A percentile compares a stretch with the other conserved stretches of the same genome.
phyloP scores from a whole-genome alignment of 2,888 invertebrate genomes.

The Coleophora deauratella region DNA sequence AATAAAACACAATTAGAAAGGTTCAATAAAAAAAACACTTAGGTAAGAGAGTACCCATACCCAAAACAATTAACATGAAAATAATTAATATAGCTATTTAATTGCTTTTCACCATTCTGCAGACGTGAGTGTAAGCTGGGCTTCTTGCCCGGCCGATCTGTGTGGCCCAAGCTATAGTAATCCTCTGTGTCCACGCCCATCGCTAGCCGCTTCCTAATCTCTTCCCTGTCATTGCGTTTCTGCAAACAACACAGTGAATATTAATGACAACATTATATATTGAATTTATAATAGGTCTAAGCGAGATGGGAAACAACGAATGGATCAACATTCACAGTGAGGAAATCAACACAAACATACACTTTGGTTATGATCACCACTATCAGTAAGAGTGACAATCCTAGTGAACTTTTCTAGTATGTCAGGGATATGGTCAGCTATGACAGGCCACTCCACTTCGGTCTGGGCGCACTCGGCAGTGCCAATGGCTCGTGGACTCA shows the following conservation, averaged over 20 bases:
- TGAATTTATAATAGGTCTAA: too few species aligned
- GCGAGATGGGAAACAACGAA: too few species aligned
- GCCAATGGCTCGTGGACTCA: slow-evolving; percentile 73
- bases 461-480: slow-evolving; percentile 54
- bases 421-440: slow-evolving; percentile 62
- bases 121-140: slow-evolving; percentile 91
- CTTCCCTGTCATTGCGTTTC: slow-evolving; percentile 94
- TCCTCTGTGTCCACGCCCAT: slow-evolving; percentile 88
- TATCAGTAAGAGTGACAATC: slow-evolving; percentile 47
- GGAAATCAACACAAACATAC: slow-evolving; percentile 23
- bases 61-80: too few species aligned
- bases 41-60: too few species aligned
- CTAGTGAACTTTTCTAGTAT: slow-evolving; percentile 65
- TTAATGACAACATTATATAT: too few species aligned
- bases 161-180: slow-evolving; percentile 74
- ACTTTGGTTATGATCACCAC: slow-evolving; percentile 33
- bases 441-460: slow-evolving; percentile 72
- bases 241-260: slow-evolving; percentile 63
- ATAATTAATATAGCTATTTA: too few species aligned
- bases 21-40: too few species aligned
- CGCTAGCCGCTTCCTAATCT: slow-evolving; percentile 90
- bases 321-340: too few species aligned
- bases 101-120: slow-evolving; percentile 78
- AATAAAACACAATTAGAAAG: too few species aligned
- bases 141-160: slow-evolving; percentile 83